phyloP scores from a whole-genome alignment of 2,797 vertebrate genomes.

The Echiichthys vipera region DNA sequence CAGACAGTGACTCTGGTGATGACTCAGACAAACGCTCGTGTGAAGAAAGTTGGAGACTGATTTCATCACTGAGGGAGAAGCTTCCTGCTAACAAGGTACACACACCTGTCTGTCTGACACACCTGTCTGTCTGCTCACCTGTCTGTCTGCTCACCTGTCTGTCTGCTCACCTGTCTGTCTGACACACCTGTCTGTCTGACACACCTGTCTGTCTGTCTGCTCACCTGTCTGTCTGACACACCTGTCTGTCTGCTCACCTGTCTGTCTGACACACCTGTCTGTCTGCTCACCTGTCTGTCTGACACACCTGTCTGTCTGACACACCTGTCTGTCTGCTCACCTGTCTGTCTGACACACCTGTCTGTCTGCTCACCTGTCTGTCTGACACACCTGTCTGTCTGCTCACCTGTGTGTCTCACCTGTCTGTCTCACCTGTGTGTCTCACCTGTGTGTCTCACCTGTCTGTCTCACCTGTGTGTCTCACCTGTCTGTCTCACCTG shows the following conservation, averaged over 20 bases:
- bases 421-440: too few relatives aligned
- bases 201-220: background rate
- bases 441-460: too few relatives aligned
- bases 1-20: conserved; percentile 91
- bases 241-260: background rate
- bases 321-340: too few relatives aligned
- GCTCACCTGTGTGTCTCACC: background rate
- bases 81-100: conserved; percentile 88
- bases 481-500: too few relatives aligned
- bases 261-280: background rate
- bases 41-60: conserved; percentile 94
- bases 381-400: background rate
- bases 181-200: background rate
- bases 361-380: too few relatives aligned
- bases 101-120: background rate
- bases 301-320: too few relatives aligned
- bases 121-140: background rate
- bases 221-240: background rate
- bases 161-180: background rate
- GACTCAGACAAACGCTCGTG: conserved; percentile 93
- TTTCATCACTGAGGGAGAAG: conserved; percentile 91
- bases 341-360: background rate
- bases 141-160: background rate
- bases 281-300: background rate
- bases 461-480: too few relatives aligned